These are phyloP conservation scores for Brachionus sp. DNA, from an alignment of 1,140 invertebrate genomes.

Conservation along the genomic window DNA sequence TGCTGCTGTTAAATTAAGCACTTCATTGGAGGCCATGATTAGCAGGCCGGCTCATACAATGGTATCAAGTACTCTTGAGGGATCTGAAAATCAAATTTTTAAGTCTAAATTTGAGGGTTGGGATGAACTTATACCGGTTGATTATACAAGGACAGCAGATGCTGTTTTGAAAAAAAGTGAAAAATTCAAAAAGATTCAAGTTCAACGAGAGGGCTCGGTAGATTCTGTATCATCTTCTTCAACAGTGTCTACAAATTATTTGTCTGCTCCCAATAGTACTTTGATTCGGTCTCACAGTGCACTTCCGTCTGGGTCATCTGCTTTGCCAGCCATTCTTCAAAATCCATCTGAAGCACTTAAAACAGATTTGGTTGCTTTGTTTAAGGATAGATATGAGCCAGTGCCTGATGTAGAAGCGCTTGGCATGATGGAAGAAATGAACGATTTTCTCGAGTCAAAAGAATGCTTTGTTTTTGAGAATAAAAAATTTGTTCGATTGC, in stretches of 20 bases:
- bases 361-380: constrained; percentile 87
- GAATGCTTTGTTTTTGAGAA: constrained; percentile 96
- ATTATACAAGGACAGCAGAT: constrained; percentile 95
- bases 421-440: constrained; percentile 63
- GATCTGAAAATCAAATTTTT: constrained; percentile 75
- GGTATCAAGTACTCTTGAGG: constrained; percentile 73
- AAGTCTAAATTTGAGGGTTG: constrained; percentile 94
- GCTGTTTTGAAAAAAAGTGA: constrained; percentile 92
- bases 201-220: constrained; percentile 49
- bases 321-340: constrained; percentile 14
- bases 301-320: constrained; percentile 50
- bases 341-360: constrained; percentile 59
- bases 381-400: constrained; percentile 84
- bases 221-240: constrained; percentile 30
- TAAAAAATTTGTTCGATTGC: constrained; percentile 89
- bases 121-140: constrained; percentile 98
- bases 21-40: constrained; percentile 87
- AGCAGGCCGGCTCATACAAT: constrained; percentile 79
- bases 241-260: background rate
- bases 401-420: constrained; percentile 79
- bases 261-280: constrained; percentile 38
- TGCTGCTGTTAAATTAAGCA: constrained; percentile 88
- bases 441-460: constrained; percentile 69
- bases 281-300: constrained; percentile 59
- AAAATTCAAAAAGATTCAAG: constrained; percentile 68